Conservation (phyloP, 1,140 invertebrate species). For the Pemphigus obesinymphae region DNA sequence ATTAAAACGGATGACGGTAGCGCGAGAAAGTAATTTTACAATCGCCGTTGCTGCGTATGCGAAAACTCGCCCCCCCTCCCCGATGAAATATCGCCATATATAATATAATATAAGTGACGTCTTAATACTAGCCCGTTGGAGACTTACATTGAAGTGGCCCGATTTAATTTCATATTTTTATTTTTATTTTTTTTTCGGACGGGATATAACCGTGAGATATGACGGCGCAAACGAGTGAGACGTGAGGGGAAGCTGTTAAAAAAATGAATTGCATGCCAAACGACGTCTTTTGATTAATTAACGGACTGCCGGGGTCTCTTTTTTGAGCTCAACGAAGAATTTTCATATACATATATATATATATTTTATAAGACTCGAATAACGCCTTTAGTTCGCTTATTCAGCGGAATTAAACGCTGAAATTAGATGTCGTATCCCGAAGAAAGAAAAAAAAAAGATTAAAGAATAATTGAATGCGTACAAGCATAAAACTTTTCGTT, state of each 20-base stretch:
- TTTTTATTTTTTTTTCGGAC: neutral
- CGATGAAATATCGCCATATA: slow-evolving; percentile 1
- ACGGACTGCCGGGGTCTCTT: neutral
- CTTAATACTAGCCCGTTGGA: slow-evolving; percentile 1
- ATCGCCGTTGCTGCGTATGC: neutral
- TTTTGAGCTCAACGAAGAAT: neutral
- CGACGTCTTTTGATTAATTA: slow-evolving; percentile 34
- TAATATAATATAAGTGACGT: slow-evolving; percentile 9
- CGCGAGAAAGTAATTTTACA: slow-evolving; percentile 16
- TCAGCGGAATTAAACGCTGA: slow-evolving; percentile 25
- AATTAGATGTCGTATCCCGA: slow-evolving; percentile 18
- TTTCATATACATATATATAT: neutral
- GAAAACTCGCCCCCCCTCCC: neutral
- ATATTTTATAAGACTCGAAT: neutral
- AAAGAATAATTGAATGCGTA: slow-evolving; percentile 28
- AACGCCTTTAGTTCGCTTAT: slow-evolving; percentile 31
- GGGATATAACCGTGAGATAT: slow-evolving; percentile 24
- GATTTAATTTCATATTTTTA: slow-evolving; percentile 15
- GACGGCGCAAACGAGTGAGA: neutral
- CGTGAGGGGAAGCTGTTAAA: neutral
- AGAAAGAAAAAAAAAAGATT: slow-evolving; percentile 4
- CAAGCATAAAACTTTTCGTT: neutral
- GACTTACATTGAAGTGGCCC: slow-evolving; percentile 18
- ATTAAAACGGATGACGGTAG: neutral
- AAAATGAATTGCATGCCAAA: slow-evolving; percentile 25